phyloP scores from a whole-genome alignment of 2,888 invertebrate genomes.

The Amorpha juglandis region DNA sequence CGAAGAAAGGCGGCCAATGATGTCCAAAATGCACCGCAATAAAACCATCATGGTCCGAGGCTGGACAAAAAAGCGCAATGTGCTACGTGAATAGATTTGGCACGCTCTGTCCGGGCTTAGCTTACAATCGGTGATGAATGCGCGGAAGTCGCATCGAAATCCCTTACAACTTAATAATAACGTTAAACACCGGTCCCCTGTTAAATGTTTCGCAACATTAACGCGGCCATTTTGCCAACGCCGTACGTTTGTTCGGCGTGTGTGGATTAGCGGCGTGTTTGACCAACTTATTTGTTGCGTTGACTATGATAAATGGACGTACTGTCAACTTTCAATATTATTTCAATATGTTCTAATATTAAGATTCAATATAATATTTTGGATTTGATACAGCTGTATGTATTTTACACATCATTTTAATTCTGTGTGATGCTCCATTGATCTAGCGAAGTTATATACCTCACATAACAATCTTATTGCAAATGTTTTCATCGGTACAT shows the following conservation, averaged over 20 bases:
- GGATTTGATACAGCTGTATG: neutral
- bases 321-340: conserved; percentile 45
- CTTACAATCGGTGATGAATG: conserved; percentile 64
- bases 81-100: conserved; percentile 64
- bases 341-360: conserved; percentile 26
- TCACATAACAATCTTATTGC: neutral
- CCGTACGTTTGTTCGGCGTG: conserved; percentile 62
- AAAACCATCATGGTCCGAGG: conserved; percentile 74
- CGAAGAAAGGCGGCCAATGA: conserved; percentile 67
- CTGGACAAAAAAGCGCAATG: conserved; percentile 56
- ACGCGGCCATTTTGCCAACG: conserved; percentile 62
- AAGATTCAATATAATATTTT: neutral
- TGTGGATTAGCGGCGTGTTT: conserved; percentile 68
- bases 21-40: conserved; percentile 73
- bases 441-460: neutral
- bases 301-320: conserved; percentile 65
- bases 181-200: conserved; percentile 76
- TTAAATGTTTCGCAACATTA: conserved; percentile 78
- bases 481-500: conserved; percentile 10
- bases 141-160: conserved; percentile 73
- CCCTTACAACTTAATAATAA: conserved; percentile 80
- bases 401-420: neutral
- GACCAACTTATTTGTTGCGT: conserved; percentile 68
- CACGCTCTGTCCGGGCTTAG: conserved; percentile 57
- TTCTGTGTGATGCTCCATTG: neutral